phyloP scores from a whole-genome alignment of 2,797 vertebrate species.

The Hybognathus amarus region DNA sequence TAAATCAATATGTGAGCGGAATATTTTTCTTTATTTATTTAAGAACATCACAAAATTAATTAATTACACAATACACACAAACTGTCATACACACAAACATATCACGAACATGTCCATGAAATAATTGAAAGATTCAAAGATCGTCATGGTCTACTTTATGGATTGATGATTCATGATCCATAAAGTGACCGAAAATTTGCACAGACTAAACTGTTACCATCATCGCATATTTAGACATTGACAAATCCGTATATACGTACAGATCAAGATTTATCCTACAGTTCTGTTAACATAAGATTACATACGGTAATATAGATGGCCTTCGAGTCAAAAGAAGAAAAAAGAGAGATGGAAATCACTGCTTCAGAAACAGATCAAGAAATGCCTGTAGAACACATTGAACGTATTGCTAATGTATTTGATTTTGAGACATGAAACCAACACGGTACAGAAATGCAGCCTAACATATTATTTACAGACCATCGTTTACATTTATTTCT shows the following conservation, averaged over 20 bases:
- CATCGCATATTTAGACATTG: neutral
- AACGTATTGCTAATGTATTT: neutral
- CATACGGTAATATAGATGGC: neutral
- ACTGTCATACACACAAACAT: neutral
- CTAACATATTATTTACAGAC: neutral
- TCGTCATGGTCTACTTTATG: neutral
- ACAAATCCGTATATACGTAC: too few species aligned
- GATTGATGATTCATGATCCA: neutral
- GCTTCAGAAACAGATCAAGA: neutral
- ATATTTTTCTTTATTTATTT: neutral
- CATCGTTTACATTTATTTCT: neutral
- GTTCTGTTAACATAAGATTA: neutral
- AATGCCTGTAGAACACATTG: neutral
- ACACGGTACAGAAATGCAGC: neutral
- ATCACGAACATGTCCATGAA: neutral
- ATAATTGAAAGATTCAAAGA: neutral
- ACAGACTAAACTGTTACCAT: neutral
- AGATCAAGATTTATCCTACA: neutral
- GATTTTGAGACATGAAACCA: neutral
- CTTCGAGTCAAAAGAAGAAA: neutral
- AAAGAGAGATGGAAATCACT: neutral
- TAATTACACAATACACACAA: too few species aligned
- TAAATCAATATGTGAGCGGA: too few species aligned
- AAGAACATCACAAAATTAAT: neutral
- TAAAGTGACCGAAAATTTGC: neutral